Conservation (phyloP, 1,140 invertebrate species). For the Lordiphosa stackelbergi region DNA sequence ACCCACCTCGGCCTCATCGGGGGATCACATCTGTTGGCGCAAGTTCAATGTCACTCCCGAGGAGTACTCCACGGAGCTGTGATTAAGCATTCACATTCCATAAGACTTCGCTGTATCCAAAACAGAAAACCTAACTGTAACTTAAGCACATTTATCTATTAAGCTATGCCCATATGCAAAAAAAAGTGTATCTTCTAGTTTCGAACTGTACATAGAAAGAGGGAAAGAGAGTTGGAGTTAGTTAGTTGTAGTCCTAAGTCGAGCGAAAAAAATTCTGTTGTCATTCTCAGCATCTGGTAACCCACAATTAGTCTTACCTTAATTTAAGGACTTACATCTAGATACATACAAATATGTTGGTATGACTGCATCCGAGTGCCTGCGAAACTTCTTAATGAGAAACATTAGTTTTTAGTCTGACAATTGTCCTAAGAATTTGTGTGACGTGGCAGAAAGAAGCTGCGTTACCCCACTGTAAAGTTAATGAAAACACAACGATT, state of each 20-base stretch:
- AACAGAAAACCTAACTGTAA: slow-evolving; percentile 66
- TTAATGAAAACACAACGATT: slow-evolving; percentile 54
- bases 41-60: slow-evolving; percentile 75
- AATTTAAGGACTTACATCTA: background rate
- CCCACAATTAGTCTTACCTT: slow-evolving; percentile 19
- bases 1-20: slow-evolving; percentile 39
- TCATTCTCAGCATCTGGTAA: slow-evolving; percentile 42
- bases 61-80: slow-evolving; percentile 76
- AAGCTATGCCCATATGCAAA: slow-evolving; percentile 54
- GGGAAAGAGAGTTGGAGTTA: background rate
- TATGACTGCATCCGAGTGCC: slow-evolving; percentile 32
- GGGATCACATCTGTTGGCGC: slow-evolving; percentile 75
- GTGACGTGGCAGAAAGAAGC: slow-evolving; percentile 2
- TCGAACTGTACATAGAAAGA: slow-evolving; percentile 52
- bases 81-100: slow-evolving; percentile 71
- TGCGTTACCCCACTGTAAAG: slow-evolving; percentile 29
- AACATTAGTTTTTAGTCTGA: slow-evolving; percentile 33
- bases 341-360: slow-evolving; percentile 4
- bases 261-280: slow-evolving; percentile 50
- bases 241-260: slow-evolving; percentile 46
- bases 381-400: slow-evolving; percentile 11
- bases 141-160: slow-evolving; percentile 43
- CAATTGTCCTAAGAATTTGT: slow-evolving; percentile 24
- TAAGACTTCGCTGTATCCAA: slow-evolving; percentile 75
- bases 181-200: slow-evolving; percentile 73